phyloP scores from a whole-genome alignment of 2,797 vertebrate species.

The Peromyscus attwateri region DNA sequence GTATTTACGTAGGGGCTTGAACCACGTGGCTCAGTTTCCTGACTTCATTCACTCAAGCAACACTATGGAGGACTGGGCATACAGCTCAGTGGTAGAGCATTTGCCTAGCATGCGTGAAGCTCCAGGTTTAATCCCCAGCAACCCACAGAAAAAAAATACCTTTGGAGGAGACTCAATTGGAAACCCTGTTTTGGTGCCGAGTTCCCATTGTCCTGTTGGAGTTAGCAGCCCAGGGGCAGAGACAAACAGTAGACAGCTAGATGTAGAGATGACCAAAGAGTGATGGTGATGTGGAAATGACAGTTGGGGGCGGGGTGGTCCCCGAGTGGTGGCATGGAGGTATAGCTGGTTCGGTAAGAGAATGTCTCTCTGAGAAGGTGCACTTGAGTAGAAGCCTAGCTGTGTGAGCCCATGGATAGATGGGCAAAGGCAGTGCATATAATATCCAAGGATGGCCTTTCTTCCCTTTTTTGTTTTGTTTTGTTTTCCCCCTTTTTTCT shows the following conservation, averaged over 20 bases:
- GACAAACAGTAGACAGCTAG: not conserved
- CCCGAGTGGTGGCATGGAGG: not conserved
- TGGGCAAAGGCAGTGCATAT: not conserved
- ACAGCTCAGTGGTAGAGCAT: not conserved
- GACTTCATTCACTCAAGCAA: not conserved
- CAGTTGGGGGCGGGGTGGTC: too few species aligned
- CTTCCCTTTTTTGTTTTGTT: too few species aligned
- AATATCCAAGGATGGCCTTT: not conserved
- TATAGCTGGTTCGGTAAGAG: not conserved
- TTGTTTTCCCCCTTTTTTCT: too few species aligned
- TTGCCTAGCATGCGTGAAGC: not conserved
- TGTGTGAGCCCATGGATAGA: not conserved
- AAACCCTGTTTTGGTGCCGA: not conserved
- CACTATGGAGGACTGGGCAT: not conserved
- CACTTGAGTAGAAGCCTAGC: not conserved
- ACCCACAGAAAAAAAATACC: not conserved
- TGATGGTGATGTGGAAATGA: not conserved
- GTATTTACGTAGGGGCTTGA: not conserved
- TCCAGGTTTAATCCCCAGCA: not conserved
- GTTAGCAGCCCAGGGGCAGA: not conserved
- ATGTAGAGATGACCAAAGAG: not conserved
- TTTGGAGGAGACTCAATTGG: not conserved
- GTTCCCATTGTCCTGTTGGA: not conserved
- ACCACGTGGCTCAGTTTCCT: not conserved
- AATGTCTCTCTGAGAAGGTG: not conserved